Evolutionary conservation across 1,140 invertebrate species (phyloP).

Genomic region (Zaprionus ghesquierei): DNA sequence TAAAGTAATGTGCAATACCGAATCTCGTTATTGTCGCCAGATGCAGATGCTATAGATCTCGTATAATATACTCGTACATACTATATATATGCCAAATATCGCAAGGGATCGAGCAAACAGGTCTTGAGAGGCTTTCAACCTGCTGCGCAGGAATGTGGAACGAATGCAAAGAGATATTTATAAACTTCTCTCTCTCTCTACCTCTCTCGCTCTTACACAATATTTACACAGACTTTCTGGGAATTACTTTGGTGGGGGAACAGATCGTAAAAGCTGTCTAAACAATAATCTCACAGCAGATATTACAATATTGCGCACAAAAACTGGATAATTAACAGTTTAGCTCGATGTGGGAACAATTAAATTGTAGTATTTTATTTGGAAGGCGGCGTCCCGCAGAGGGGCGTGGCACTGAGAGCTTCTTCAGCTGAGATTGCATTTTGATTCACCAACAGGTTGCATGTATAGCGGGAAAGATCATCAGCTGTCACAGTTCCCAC

Average conservation of each 20-base stretch:
- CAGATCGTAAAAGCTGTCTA: constrained; percentile 26
- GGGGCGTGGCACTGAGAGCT: neutral
- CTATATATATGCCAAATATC: neutral
- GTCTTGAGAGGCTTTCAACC: neutral
- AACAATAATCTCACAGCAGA: constrained; percentile 6
- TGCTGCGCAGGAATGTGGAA: neutral
- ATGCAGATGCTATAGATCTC: neutral
- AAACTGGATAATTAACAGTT: neutral
- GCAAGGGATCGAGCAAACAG: neutral
- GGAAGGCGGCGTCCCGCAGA: neutral
- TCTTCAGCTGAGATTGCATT: neutral
- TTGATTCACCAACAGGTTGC: constrained; percentile 31
- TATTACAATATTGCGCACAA: neutral
- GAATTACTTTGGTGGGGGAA: neutral
- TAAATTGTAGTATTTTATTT: neutral
- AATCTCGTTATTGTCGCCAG: neutral
- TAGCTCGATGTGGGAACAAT: neutral
- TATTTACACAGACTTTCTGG: constrained; percentile 13
- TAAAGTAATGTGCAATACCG: neutral
- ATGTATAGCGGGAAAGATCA: neutral
- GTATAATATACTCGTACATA: neutral
- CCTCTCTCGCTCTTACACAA: neutral
- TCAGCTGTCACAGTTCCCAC: neutral
- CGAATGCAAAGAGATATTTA: neutral
- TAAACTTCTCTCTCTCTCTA: neutral